Conservation (phyloP, 1,140 invertebrate genomes). For the Drosophila subpulchrella region DNA sequence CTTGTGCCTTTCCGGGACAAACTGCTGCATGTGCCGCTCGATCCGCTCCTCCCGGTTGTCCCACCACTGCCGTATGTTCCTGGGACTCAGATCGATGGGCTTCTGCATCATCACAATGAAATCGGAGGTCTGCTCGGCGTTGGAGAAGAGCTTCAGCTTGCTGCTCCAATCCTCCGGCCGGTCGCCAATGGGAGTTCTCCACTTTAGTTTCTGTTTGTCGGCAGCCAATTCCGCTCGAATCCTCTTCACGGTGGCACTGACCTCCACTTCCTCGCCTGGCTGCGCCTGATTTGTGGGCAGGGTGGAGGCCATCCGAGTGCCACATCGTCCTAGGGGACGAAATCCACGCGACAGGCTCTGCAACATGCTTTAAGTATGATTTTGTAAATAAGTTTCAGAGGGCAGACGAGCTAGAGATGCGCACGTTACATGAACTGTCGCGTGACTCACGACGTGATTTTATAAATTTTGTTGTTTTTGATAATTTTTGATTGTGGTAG, state of each 20-base stretch:
- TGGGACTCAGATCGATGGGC: conserved; percentile 84
- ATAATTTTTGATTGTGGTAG: neutral
- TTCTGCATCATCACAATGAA: conserved; percentile 84
- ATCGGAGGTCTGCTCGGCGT: conserved; percentile 81
- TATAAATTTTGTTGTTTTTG: neutral
- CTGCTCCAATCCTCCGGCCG: conserved; percentile 84
- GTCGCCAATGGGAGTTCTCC: conserved; percentile 84
- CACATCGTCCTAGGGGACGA: neutral
- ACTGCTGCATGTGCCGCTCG: conserved; percentile 84
- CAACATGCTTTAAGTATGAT: conserved; percentile 6
- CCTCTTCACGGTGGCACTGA: conserved; percentile 65
- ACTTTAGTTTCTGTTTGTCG: conserved; percentile 83
- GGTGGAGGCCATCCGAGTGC: conserved; percentile 17
- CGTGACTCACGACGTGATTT: conserved; percentile 8
- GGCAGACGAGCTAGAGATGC: conserved; percentile 3
- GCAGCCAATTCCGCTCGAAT: conserved; percentile 66
- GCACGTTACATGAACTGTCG: conserved; percentile 14
- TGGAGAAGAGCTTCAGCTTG: conserved; percentile 84
- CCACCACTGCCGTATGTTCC: conserved; percentile 84
- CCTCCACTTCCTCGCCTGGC: conserved; percentile 29
- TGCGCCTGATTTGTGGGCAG: conserved; percentile 35
- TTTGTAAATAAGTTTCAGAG: conserved; percentile 5
- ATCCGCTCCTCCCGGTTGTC: conserved; percentile 69
- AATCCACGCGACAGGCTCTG: conserved; percentile 13
- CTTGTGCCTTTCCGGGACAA: conserved; percentile 85